Base-by-base conservation (phyloP, 2,113 vertebrate species). In the Tychaedon coryphoeus region DNA sequence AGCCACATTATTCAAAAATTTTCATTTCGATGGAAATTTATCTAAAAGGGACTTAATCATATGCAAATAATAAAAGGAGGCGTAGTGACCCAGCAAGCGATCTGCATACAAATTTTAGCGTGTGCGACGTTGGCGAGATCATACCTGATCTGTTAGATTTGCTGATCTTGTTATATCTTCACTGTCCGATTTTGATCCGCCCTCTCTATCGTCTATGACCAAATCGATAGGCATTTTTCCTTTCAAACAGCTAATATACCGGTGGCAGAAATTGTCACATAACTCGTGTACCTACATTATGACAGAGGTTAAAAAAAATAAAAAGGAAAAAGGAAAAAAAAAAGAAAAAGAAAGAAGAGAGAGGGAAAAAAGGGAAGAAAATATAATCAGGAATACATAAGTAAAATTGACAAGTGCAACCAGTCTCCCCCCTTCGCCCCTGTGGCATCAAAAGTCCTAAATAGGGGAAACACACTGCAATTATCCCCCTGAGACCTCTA, bases 211-310 rank as follows among this genome's bases (percentile, higher is more conserved):
- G 98, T 99, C 99, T 98, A 99, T 99, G 97, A 99, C 99, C 99
- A 99, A 98, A 98, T 99, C 99, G 98, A 99, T 99, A 98, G 99
- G 99, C 99, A 99, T 99, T 98, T 99, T 99, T 96, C 99, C 99
- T 98, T 99, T 99, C 98, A 99, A 98, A 98, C 99, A 99, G 98
- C 99, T 99, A 98, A 99, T 99, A 98, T 99, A 99, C 98, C 99
- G 99, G 98, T 99, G 99, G 98, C 99, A 99, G 98, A 99, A 99
- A 98, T 99, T 99, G 99, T 99, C 99, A 98, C 99, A 99, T 97
- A 99, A 98, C 98, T 99, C 99, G 98, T 99, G 99, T 95, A 99
- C 99, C 99, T 99, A 96, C 81, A 86, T 97, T 95, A 97, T 79
- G 94, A 95, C 81, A 83, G 94, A 93, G 93, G 95, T 94, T 64